phyloP scores from a whole-genome alignment of 2,797 vertebrate genomes.

The Tokudaia tokunoshimensis region DNA sequence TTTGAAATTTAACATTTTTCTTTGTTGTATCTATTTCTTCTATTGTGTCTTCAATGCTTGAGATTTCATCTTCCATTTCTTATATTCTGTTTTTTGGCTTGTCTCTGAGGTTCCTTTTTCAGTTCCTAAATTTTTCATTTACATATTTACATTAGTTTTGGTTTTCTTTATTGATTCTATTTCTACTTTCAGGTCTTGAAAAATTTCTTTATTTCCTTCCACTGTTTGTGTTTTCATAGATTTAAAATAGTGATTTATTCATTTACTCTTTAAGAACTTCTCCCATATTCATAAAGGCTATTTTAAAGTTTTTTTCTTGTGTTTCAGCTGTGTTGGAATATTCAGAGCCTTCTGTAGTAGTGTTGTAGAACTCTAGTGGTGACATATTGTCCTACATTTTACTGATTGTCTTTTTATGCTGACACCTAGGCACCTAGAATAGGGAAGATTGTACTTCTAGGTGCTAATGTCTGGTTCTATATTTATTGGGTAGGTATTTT shows the following conservation, averaged over 20 bases:
- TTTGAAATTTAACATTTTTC: neutral
- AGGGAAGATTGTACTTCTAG: neutral
- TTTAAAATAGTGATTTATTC: neutral
- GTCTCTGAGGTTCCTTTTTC: neutral
- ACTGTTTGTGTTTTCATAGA: neutral
- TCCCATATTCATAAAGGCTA: conserved; percentile 1
- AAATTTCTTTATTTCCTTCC: neutral
- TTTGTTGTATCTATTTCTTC: neutral
- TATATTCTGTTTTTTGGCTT: neutral
- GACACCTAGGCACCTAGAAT: neutral
- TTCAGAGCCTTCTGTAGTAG: neutral
- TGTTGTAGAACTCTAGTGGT: neutral
- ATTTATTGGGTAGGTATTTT: neutral
- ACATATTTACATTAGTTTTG: neutral
- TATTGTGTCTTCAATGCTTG: neutral
- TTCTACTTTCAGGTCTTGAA: neutral
- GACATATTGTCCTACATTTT: neutral
- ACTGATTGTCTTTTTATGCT: neutral
- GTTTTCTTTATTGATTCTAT: neutral
- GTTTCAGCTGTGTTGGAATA: neutral
- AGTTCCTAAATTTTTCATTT: neutral
- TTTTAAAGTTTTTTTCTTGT: neutral
- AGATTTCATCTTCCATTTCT: neutral
- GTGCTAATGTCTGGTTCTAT: neutral
- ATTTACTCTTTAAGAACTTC: neutral